phyloP scores from a whole-genome alignment of 2,888 invertebrate species.

The Rugalucina vietnamica region DNA sequence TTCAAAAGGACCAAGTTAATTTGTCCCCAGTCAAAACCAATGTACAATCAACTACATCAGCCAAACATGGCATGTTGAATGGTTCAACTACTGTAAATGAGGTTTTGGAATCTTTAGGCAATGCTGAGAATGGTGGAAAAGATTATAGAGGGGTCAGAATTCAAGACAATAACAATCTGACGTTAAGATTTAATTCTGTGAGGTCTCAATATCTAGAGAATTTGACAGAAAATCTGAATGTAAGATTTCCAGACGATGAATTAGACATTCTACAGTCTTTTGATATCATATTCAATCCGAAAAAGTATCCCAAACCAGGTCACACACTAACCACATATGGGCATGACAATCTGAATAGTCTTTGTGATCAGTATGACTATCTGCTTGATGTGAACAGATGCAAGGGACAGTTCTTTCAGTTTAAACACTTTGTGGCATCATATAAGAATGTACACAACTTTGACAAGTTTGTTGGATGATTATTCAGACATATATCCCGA shows the following conservation, averaged over 20 bases:
- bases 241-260: slow-evolving; percentile 29
- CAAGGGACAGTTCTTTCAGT: slow-evolving; percentile 13
- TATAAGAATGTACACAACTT: slow-evolving; percentile 10
- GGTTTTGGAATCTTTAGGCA: slow-evolving; percentile 16
- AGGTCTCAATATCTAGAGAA: slow-evolving; percentile 23
- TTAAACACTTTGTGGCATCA: slow-evolving; percentile 27
- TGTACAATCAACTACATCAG: too few species aligned
- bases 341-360: neutral
- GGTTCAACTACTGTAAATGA: slow-evolving; percentile 27
- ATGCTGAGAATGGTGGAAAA: neutral
- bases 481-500: slow-evolving; percentile 34
- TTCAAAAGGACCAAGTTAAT: too few species aligned
- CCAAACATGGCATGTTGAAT: too few species aligned
- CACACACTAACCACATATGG: slow-evolving; percentile 9
- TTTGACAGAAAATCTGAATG: slow-evolving; percentile 15
- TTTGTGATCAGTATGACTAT: neutral
- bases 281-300: slow-evolving; percentile 34
- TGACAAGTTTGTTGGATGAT: neutral
- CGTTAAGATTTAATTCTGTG: slow-evolving; percentile 18
- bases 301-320: slow-evolving; percentile 22
- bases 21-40: too few species aligned
- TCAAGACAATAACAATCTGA: slow-evolving; percentile 15
- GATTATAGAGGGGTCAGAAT: slow-evolving; percentile 19
- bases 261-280: slow-evolving; percentile 29
- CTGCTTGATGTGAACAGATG: slow-evolving; percentile 10